Conservation (phyloP, 2,888 invertebrate genomes). For the Hoplodrina ambigua region DNA sequence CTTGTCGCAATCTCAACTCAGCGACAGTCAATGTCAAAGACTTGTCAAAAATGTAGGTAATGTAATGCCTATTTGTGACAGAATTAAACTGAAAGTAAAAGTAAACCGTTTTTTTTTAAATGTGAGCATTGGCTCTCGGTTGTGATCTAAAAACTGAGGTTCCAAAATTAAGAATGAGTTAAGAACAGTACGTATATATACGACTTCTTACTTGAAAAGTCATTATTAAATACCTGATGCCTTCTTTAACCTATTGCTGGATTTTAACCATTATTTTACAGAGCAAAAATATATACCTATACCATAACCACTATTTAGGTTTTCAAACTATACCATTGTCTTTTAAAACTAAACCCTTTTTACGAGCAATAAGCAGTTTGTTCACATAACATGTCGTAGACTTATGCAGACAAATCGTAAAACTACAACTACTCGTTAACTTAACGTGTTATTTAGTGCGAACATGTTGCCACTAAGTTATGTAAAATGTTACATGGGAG, state of each 20-base stretch:
- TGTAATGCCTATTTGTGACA: no score
- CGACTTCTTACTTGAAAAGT: no score
- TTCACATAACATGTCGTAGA: conserved; percentile 44
- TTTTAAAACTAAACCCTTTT: conserved; percentile 48
- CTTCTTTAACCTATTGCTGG: not conserved
- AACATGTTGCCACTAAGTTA: conserved; percentile 32
- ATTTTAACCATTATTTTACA: not conserved
- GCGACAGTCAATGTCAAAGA: no score
- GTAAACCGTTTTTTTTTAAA: no score
- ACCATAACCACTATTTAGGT: not conserved
- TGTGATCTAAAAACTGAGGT: no score
- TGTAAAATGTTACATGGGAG: conserved; percentile 37
- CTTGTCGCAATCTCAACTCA: no score
- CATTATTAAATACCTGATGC: no score
- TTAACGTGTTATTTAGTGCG: conserved; percentile 55
- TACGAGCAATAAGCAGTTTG: conserved; percentile 43
- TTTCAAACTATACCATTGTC: conserved; percentile 32
- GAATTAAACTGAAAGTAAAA: no score
- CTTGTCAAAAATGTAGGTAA: no score
- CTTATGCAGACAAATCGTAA: conserved; percentile 60
- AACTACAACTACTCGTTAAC: conserved; percentile 52
- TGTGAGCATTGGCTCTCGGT: no score
- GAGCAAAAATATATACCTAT: not conserved
- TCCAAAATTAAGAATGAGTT: no score
- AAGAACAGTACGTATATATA: no score